A percentile compares a stretch with the other conserved stretches of the same genome.
Conservation (phyloP, 2,113 vertebrate species). For the Elephantulus edwardii region DNA sequence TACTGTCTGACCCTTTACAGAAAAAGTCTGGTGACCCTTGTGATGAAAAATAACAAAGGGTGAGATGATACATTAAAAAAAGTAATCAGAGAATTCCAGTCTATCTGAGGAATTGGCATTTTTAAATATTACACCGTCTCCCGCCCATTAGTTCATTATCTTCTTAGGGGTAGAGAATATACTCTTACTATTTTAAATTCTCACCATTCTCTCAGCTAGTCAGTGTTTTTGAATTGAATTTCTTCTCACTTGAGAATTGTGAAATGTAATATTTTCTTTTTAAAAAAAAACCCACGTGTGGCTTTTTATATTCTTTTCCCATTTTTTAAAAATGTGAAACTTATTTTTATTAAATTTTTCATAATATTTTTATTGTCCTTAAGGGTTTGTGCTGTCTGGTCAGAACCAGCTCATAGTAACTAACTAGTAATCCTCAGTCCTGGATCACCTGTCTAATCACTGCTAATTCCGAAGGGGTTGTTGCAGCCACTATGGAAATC, state of each 20-base stretch:
- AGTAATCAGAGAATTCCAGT: background rate
- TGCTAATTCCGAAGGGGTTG: too few species aligned
- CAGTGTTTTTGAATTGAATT: background rate
- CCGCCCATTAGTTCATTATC: background rate
- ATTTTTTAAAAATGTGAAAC: slow-evolving; percentile 26
- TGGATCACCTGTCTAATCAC: too few species aligned
- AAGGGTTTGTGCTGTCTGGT: too few species aligned
- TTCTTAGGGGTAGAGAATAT: background rate
- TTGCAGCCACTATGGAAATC: too few species aligned
- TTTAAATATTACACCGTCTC: background rate
- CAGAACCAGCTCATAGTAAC: too few species aligned
- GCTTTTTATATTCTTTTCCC: background rate
- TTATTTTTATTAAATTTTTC: too few species aligned
- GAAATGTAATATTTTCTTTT: slow-evolving; percentile 7
- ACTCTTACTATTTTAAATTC: background rate
- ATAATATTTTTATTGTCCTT: too few species aligned
- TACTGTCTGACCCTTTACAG: background rate
- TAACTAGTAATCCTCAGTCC: too few species aligned
- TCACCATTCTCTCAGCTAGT: background rate
- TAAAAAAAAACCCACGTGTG: background rate
- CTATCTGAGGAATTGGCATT: background rate
- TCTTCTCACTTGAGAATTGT: background rate
- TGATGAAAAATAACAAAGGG: background rate
- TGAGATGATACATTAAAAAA: background rate
- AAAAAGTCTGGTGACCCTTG: background rate